A percentile compares a stretch with the other conserved stretches of the same genome.
Conservation (phyloP, 2,888 invertebrate genomes). For the Nephrotoma appendiculata region DNA sequence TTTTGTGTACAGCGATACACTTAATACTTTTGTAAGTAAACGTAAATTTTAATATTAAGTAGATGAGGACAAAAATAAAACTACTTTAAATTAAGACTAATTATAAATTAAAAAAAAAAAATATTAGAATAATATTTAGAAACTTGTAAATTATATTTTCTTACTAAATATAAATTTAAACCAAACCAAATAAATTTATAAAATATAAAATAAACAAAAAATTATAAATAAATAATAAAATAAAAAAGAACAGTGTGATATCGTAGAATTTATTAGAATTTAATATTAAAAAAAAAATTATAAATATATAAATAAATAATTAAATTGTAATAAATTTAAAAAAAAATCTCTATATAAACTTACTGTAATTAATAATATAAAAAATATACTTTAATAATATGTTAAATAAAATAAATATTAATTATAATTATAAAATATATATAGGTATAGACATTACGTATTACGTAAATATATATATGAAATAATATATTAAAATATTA, state of each 20-base stretch:
- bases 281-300: not conserved
- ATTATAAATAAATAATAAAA: not conserved
- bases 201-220: not conserved
- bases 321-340: not conserved
- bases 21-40: not conserved
- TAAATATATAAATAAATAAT: not conserved
- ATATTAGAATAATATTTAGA: not conserved
- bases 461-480: not conserved
- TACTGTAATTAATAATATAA: not conserved
- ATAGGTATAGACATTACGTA: not conserved
- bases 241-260: conserved; percentile 2
- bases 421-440: not conserved
- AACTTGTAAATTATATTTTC: not conserved
- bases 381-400: not conserved
- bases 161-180: not conserved
- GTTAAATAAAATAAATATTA: not conserved
- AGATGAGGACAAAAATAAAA: not conserved
- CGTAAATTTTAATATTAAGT: not conserved
- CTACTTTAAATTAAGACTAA: not conserved
- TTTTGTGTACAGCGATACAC: not conserved
- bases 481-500: not conserved
- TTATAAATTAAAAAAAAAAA: not conserved
- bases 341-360: not conserved
- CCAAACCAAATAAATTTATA: not conserved
- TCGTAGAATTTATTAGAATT: conserved; percentile 3